Conservation (phyloP, 2,888 invertebrate species). For the Dione vanillae region DNA sequence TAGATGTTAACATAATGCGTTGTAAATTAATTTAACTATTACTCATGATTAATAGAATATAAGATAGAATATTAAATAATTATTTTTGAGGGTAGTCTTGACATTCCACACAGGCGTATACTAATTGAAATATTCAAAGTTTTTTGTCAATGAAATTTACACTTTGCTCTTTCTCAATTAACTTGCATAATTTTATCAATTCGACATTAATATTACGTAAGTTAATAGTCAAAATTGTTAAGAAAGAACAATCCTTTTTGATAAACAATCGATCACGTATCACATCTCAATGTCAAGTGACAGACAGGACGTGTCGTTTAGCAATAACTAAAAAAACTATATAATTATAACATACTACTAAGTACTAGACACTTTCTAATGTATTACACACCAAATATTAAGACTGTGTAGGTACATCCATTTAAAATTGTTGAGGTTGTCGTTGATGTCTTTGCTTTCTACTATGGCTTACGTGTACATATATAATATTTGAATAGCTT, state of each 20-base stretch:
- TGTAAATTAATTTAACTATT: not conserved
- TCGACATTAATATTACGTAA: constrained; percentile 16
- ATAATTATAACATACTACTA: constrained; percentile 36
- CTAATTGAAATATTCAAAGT: too few species aligned
- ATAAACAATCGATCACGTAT: constrained; percentile 65
- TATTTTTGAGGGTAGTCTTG: not conserved
- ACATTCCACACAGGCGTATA: too few species aligned
- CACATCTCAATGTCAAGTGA: constrained; percentile 79
- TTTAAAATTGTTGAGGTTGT: constrained; percentile 19
- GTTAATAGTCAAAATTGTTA: constrained; percentile 28
- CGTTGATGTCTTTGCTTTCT: constrained; percentile 40
- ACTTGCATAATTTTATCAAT: not conserved
- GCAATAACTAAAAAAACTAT: constrained; percentile 58
- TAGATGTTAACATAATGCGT: too few species aligned
- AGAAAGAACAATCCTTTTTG: constrained; percentile 69
- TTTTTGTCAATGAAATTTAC: too few species aligned
- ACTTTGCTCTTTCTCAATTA: not conserved
- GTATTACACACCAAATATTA: constrained; percentile 26
- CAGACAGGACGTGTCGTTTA: constrained; percentile 70
- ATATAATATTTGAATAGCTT: constrained; percentile 64
- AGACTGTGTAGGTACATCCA: constrained; percentile 30
- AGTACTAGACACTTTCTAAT: constrained; percentile 51
- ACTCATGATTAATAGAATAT: not conserved
- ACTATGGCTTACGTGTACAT: constrained; percentile 42
- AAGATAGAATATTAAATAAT: not conserved